These are phyloP conservation scores for Bettongia penicillata DNA, from an alignment of 2,113 vertebrate genomes.

Conservation along the genomic window DNA sequence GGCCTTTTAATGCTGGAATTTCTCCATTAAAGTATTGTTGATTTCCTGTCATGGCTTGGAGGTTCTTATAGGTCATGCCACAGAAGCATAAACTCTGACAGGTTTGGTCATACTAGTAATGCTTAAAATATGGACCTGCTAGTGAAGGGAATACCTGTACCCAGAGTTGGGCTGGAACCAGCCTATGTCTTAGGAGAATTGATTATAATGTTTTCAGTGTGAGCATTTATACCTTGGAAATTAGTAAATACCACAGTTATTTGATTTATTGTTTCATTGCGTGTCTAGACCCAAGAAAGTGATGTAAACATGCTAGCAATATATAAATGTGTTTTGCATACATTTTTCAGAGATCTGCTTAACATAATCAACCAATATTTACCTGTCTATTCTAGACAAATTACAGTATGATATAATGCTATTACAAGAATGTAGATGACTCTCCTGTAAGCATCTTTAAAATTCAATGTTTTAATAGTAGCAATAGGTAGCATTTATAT, in stretches of 20 bases:
- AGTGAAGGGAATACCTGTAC: neutral
- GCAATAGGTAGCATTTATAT: too few relatives aligned
- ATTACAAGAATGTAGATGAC: conserved; percentile 8
- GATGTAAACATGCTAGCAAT: neutral
- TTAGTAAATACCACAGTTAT: neutral
- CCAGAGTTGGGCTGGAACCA: neutral
- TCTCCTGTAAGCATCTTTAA: conserved; percentile 1
- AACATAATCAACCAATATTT: neutral
- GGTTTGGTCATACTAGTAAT: neutral
- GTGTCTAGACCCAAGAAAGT: neutral
- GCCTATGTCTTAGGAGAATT: neutral
- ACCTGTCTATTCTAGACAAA: neutral
- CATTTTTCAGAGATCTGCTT: neutral
- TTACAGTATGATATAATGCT: neutral
- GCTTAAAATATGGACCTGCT: neutral
- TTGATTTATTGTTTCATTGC: neutral
- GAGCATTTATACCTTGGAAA: neutral
- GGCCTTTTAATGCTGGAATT: conserved; percentile 18
- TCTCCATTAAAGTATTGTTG: neutral
- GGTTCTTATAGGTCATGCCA: neutral
- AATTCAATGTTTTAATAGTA: conserved; percentile 8
- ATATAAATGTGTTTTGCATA: neutral
- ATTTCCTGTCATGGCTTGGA: neutral
- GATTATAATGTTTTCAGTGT: neutral
- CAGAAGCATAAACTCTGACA: neutral